A percentile compares a stretch with the other conserved stretches of the same genome.
phyloP scores from a whole-genome alignment of 2,888 invertebrate species.

The Melinaea menophilus region DNA sequence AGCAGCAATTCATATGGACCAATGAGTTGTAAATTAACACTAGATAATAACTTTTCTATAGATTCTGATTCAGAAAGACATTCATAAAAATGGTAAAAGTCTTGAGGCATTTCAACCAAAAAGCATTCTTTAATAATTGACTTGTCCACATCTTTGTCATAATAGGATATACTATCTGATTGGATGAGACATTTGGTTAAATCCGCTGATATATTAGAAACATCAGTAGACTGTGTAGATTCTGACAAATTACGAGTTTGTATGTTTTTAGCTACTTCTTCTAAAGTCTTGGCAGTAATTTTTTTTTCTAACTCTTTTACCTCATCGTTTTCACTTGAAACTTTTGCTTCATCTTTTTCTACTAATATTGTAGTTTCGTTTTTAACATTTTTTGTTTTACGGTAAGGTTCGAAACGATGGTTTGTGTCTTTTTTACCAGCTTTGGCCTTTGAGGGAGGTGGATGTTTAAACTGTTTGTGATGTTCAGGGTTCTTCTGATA shows the following conservation, averaged over 20 bases:
- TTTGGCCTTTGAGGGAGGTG: slow-evolving; percentile 59
- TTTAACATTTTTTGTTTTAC: slow-evolving; percentile 31
- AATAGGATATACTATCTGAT: slow-evolving; percentile 47
- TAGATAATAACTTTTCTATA: slow-evolving; percentile 80
- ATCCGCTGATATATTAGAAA: not conserved
- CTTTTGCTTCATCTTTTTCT: slow-evolving; percentile 5
- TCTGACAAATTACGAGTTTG: not conserved
- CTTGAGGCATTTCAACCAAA: slow-evolving; percentile 91
- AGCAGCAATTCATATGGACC: slow-evolving; percentile 92
- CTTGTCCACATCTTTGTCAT: slow-evolving; percentile 69
- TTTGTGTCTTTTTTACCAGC: slow-evolving; percentile 33
- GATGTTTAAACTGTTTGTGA: slow-evolving; percentile 86
- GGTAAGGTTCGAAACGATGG: slow-evolving; percentile 46
- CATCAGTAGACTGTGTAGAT: slow-evolving; percentile 9
- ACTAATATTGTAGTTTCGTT: not conserved
- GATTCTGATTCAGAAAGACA: slow-evolving; percentile 78
- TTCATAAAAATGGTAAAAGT: slow-evolving; percentile 91
- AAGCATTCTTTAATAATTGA: slow-evolving; percentile 84
- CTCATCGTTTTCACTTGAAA: not conserved
- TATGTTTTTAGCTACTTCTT: not conserved
- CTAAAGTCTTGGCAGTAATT: not conserved
- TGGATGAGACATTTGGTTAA: slow-evolving; percentile 8
- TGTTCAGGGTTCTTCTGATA: slow-evolving; percentile 90
- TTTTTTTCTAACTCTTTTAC: not conserved
- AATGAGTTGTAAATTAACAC: slow-evolving; percentile 84